phyloP scores from a whole-genome alignment of 2,113 vertebrate genomes.

The Condylura cristata region DNA sequence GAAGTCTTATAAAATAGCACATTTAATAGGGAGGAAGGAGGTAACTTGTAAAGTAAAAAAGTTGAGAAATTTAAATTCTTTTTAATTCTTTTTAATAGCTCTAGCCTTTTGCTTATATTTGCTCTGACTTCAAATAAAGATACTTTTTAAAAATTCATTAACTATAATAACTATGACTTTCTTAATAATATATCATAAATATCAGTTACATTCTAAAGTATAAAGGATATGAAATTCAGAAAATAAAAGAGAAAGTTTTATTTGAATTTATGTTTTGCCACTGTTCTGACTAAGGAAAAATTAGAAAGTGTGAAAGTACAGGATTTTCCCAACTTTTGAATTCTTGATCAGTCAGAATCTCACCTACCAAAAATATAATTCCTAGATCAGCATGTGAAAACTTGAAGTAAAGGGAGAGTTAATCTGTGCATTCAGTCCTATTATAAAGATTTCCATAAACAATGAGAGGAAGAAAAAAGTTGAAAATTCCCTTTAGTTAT shows the following conservation, averaged over 20 bases:
- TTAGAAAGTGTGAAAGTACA: background rate
- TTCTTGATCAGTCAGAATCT: background rate
- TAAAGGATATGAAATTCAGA: background rate
- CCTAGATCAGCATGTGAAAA: background rate
- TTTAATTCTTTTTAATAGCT: background rate
- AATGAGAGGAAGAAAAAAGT: background rate
- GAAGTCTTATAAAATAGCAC: background rate
- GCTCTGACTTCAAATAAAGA: background rate
- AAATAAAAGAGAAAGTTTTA: background rate
- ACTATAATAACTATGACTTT: background rate
- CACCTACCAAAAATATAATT: background rate
- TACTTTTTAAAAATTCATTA: constrained; percentile 24
- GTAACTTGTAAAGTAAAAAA: background rate
- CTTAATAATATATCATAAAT: background rate
- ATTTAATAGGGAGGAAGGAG: background rate
- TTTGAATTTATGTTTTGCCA: constrained; percentile 2
- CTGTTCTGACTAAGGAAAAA: background rate
- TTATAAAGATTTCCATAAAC: constrained; percentile 19
- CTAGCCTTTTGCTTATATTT: background rate
- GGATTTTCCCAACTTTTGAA: background rate
- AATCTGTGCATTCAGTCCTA: background rate
- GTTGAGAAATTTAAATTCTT: constrained; percentile 21
- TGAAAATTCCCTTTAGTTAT: background rate
- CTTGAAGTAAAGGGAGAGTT: background rate
- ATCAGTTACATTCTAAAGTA: background rate